A percentile compares a stretch with the other conserved stretches of the same genome.
Conservation (phyloP, 2,113 vertebrate species). For the Neoarius graeffei region DNA sequence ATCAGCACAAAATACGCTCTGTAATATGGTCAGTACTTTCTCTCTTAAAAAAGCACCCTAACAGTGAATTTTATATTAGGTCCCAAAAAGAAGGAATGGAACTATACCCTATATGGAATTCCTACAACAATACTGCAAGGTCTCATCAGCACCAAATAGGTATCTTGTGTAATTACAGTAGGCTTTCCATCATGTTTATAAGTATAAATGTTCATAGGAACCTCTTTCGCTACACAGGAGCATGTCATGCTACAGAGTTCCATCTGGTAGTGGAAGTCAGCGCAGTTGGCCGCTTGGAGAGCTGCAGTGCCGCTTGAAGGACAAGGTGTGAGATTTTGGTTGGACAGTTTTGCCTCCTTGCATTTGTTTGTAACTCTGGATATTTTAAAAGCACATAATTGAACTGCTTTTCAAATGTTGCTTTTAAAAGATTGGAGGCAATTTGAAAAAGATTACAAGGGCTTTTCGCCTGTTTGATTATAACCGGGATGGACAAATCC, state of each 20-base stretch:
- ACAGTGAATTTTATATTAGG: conserved; percentile 36
- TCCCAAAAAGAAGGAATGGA: conserved; percentile 55
- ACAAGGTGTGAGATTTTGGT: conserved; percentile 58
- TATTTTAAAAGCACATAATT: neutral
- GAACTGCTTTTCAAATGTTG: neutral
- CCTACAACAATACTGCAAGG: conserved; percentile 52
- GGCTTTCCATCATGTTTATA: neutral
- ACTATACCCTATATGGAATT: conserved; percentile 56
- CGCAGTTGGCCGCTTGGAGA: conserved; percentile 54
- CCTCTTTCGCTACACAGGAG: neutral
- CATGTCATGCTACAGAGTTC: conserved; percentile 29
- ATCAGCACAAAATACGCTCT: neutral
- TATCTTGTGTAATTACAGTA: conserved; percentile 3
- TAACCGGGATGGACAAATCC: conserved; percentile 60
- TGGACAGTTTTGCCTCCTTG: neutral
- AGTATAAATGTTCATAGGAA: neutral
- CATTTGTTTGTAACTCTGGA: neutral
- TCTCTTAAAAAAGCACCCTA: neutral
- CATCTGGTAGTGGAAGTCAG: conserved; percentile 17
- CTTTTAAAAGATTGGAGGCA: conserved; percentile 62
- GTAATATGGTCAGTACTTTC: neutral
- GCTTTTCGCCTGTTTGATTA: conserved; percentile 68
- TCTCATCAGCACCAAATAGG: conserved; percentile 35
- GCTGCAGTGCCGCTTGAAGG: conserved; percentile 63
- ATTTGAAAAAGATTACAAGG: conserved; percentile 65